Base-by-base conservation (phyloP, 2,113 vertebrate genomes). In the Caranx ignobilis region DNA sequence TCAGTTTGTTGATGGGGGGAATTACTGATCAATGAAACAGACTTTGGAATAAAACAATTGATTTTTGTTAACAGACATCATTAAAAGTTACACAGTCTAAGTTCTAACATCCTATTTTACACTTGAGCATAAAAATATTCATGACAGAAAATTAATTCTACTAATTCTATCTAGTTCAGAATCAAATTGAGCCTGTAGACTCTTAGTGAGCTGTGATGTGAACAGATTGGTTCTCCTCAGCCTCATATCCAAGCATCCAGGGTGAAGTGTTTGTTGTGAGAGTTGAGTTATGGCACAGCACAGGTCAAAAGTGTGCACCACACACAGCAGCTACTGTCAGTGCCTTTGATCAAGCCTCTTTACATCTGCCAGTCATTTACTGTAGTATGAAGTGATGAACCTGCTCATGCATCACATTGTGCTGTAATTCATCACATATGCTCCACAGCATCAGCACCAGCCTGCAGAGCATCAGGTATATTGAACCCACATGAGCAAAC, bases 401-500 rank as follows among this genome's bases (percentile, higher is more conserved):
- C 41, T 48, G 47, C 43, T 39, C 59, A 31, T 43, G 43, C 18
- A 11, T 78, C 39, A 0, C 50, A 69, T 59, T 45, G 57, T 54
- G 12, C 15, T 4, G 19, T 52, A 63, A 82, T 52, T 54, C 31
- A 16, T 63, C 55, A 71, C 43, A 71, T 62, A 56, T 62, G 47
- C 12, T 35, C 73, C 26, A 0, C 19, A 54, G 32, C 59, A 41
- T 66, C 71, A 3, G 55, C 71, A 45, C 60, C 59, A 50, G 34
- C 19, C 60, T 54, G 48, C 43, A 19, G 50, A 41, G 57, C 45
- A n/a, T 71, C 70, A 56, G 45, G 45, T 78, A 56, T 52, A 35
- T 77, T 4, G 50, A 68, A 70, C 15, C 19, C 6, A 13, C 9
- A 3, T 35, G 75, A 63, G 19, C 48, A 59, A 71, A 59, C 0